Evolutionary conservation across 2,113 vertebrate species (phyloP).

Genomic region (Agapornis roseicollis): DNA sequence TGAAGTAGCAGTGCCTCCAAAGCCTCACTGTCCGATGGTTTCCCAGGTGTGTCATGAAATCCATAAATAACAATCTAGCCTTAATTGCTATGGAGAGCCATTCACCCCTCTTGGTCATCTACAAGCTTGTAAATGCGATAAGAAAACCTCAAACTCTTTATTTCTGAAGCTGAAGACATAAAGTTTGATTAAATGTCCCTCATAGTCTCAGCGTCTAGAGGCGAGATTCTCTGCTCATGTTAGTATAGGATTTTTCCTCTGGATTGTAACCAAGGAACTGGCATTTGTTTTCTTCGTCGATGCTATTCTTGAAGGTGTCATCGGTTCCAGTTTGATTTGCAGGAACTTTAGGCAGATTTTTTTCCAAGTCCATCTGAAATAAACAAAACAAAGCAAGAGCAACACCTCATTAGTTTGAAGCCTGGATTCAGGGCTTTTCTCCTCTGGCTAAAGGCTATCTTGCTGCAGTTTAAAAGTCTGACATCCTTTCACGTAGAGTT

Average conservation of each 20-base stretch:
- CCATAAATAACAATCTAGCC: not conserved
- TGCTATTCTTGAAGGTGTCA: conserved; percentile 27
- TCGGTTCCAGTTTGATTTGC: conserved; percentile 30
- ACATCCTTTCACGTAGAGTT: not conserved
- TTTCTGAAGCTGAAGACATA: not conserved
- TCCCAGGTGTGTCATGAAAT: not conserved
- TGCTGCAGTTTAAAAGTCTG: not conserved
- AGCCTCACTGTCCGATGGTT: not conserved
- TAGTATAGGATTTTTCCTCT: conserved; percentile 69
- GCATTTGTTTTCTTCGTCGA: not conserved
- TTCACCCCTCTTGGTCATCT: not conserved
- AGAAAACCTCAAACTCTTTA: not conserved
- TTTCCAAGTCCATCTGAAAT: conserved; percentile 58
- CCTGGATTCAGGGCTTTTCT: not conserved
- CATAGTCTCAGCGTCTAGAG: conserved; percentile 50
- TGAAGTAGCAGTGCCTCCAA: not conserved
- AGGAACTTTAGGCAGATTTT: not conserved
- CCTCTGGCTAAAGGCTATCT: not conserved
- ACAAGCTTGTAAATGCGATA: not conserved
- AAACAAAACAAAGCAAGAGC: not conserved
- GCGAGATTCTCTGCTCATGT: conserved; percentile 62
- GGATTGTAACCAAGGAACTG: conserved; percentile 43
- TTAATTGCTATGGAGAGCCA: not conserved
- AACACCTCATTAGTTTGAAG: not conserved
- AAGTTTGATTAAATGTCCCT: not conserved